Percentiles rank a stretch among this genome's conserved stretches.
These are phyloP conservation scores for Epinephelus coioides DNA, from an alignment of 2,797 vertebrate genomes.

Conservation along the genomic window DNA sequence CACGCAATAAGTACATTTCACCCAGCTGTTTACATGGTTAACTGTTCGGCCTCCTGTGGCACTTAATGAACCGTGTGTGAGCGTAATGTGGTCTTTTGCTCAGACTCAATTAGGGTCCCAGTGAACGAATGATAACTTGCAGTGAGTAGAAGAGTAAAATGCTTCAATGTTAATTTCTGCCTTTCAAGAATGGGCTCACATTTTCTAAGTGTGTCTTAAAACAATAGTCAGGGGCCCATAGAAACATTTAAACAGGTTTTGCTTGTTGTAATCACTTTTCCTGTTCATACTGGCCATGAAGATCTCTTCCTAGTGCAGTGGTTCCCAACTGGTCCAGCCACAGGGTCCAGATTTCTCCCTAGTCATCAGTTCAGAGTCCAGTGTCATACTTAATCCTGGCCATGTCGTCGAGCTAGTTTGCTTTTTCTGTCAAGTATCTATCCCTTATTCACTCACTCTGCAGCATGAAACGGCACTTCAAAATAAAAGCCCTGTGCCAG, in stretches of 20 bases:
- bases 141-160: not conserved
- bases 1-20: constrained; percentile 55
- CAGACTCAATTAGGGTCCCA: constrained; percentile 21
- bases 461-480: too few relatives aligned
- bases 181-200: not conserved
- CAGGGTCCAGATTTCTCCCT: too few relatives aligned
- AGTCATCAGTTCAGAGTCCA: too few relatives aligned
- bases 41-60: constrained; percentile 67
- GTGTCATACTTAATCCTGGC: too few relatives aligned
- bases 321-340: too few relatives aligned
- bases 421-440: too few relatives aligned
- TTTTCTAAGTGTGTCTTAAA: not conserved
- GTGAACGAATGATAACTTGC: constrained; percentile 8
- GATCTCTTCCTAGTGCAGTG: too few relatives aligned
- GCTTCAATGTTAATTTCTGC: not conserved
- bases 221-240: not conserved
- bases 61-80: constrained; percentile 44
- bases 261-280: not conserved
- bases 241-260: not conserved
- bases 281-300: not conserved
- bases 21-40: constrained; percentile 57
- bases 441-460: too few relatives aligned
- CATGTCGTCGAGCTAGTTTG: too few relatives aligned
- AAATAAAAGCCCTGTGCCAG: too few relatives aligned
- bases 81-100: constrained; percentile 24